Evolutionary conservation across 1,140 invertebrate species (phyloP), one percentile per base, ranked within the genome.

Genomic region (Gonatopus flavifemur): DNA sequence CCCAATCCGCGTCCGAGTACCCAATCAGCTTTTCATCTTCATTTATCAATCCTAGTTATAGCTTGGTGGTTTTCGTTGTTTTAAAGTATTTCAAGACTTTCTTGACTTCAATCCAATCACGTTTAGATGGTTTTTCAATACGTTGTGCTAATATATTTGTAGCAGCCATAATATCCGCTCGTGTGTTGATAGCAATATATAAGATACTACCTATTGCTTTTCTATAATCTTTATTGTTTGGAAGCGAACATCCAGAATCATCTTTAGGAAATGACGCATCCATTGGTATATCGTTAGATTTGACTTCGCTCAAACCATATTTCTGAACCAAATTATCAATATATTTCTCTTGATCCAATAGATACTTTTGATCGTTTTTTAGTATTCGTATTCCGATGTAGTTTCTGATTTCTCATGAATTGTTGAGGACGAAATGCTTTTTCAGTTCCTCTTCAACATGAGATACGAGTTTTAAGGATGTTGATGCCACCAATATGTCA

Each of bases 121-220:
- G 24, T 39, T 45, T 35, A 3, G 41, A 44, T 6, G 59, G 54
- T 2, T 50, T 18, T 40, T 57, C 48, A n/a, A 54, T 43, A n/a
- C 43, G 56, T 52, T 72, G 65, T 10, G 62, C 62, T 8, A 76
- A 44, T 24, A 67, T 59, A 21, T 28, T 35, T 18, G 55, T 45
- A 16, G 47, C 55, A 41, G 60, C 69, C 2, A 66, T 40, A 6
- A 78, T 70, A 49, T 80, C 74, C 18, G 70, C 74, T 36, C 76
- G 36, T 2, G 72, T 70, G 9, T 57, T 55, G 2, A 66, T 40
- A 28, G 68, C 51, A 9, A 77, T 31, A 51, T 76, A 78, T 37
- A 77, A 48, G 7, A 79, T 49, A 24, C 56, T 40, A 21, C 72
- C 69, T 21, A 77, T 60, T 21, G 69, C 15, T 30, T 70, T 51